These are phyloP conservation scores for Drosophila jambulina DNA, from an alignment of 1,140 invertebrate species.

Conservation along the genomic window DNA sequence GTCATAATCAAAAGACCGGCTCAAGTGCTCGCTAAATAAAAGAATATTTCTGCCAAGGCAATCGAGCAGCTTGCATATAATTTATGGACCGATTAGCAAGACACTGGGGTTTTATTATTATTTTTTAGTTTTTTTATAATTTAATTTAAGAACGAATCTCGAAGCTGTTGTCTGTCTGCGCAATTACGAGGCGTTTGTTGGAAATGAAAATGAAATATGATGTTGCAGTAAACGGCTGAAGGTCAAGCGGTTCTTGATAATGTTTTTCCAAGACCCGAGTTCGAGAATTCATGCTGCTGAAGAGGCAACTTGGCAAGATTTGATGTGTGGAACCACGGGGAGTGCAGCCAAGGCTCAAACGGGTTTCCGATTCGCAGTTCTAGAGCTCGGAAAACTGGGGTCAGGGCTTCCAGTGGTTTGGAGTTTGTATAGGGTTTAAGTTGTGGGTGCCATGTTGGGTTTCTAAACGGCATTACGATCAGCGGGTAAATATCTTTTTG, in stretches of 20 bases:
- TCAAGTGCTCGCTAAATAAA: constrained; percentile 33
- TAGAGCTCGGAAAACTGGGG: constrained; percentile 20
- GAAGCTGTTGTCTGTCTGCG: constrained; percentile 21
- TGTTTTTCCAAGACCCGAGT: constrained; percentile 33
- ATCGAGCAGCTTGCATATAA: constrained; percentile 52
- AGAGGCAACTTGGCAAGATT: constrained; percentile 31
- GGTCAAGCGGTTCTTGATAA: constrained; percentile 50
- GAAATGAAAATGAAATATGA: constrained; percentile 48
- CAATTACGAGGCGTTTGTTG: constrained; percentile 49
- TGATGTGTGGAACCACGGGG: constrained; percentile 23
- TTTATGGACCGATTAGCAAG: constrained; percentile 59
- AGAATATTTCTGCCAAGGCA: constrained; percentile 68
- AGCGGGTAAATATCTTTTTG: constrained; percentile 33
- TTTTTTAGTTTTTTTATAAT: constrained; percentile 21
- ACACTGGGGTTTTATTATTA: constrained; percentile 30
- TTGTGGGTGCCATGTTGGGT: constrained; percentile 1
- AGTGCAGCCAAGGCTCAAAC: constrained; percentile 48
- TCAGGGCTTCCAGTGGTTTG: constrained; percentile 23
- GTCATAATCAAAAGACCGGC: constrained; percentile 30
- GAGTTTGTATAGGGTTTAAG: not conserved
- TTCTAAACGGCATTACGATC: constrained; percentile 23
- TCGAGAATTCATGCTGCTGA: constrained; percentile 17
- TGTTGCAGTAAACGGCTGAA: constrained; percentile 56
- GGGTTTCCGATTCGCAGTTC: constrained; percentile 48
- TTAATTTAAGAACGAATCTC: constrained; percentile 52